Evolutionary conservation across 1,140 invertebrate genomes (phyloP), one percentile per base, ranked within the genome.

Genomic region (Drosophila trapezifrons): DNA sequence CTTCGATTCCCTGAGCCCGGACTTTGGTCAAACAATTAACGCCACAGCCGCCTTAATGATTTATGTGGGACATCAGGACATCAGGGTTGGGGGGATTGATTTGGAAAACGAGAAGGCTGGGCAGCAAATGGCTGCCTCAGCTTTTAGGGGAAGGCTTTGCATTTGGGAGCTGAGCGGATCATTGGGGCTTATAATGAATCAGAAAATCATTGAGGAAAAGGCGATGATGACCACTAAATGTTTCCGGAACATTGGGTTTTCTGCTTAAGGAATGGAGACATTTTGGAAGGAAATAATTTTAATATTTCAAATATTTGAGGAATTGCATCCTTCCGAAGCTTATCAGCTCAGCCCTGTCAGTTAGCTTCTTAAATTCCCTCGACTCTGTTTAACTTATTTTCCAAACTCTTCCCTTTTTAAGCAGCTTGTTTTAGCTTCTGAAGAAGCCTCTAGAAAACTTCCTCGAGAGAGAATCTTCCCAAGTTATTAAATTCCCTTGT

Each of bases 21-120:
- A 71, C 67, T 70, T 70, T 84, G 77, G 76, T 52, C 80, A 84
- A 89, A 87, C 84, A 87, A 87, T 87, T 87, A 87, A 89, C 84
- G 80, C 57, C 67, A 71, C 65, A 71, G 67, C 52, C 43, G 77
- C 76, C 72, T 80, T 89, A 80, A 87, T 87, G 84, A 87, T 87
- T 87, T 80, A 87, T 87, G 84, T 65, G 70, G 40, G 58, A 22
- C 42, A 60, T 64, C 71, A 57, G 49, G 51, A n/a, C n/a, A n/a
- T n/a, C n/a, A n/a, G n/a, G n/a, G n/a, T 4, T 32, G 27, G 12
- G 27, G 35, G 32, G 47, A 51, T 54, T 56, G 49, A 67, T 51
- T 49, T 69, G 47, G 45, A 65, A 60, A 52, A 43, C 35, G 62
- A 49, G 29, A 27, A 17, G 64, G 40, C 15, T 43, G 43, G 43